Percentiles rank a stretch among this genome's conserved stretches.
phyloP scores from a whole-genome alignment of 2,797 vertebrate species.

The Sylvilagus floridanus region DNA sequence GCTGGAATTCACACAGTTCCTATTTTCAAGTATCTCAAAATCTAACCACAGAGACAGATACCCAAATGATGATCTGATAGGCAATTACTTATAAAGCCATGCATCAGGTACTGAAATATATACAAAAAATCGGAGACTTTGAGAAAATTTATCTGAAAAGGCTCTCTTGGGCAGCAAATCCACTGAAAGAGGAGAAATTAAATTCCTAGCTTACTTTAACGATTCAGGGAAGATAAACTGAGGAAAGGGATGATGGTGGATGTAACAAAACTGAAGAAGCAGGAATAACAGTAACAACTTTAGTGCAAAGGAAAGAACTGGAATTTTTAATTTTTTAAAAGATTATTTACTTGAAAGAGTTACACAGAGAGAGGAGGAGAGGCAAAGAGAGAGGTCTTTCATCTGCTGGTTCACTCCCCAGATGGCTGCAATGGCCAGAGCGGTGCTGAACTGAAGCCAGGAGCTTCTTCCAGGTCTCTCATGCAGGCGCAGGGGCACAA shows the following conservation, averaged over 20 bases:
- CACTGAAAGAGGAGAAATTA: background rate
- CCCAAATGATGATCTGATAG: background rate
- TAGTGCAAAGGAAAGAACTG: background rate
- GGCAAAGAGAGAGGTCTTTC: too few species aligned
- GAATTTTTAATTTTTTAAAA: background rate
- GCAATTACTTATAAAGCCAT: background rate
- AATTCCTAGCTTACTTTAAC: background rate
- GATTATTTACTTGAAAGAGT: too few species aligned
- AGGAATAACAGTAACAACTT: background rate
- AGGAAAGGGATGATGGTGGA: too few species aligned
- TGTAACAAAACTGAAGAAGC: background rate
- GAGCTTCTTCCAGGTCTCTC: too few species aligned
- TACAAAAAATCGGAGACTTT: background rate
- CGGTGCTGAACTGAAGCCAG: too few species aligned
- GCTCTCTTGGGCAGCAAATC: background rate
- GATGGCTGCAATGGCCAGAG: too few species aligned
- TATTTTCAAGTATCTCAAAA: background rate
- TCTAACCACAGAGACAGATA: background rate
- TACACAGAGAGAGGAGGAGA: too few species aligned
- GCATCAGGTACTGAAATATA: background rate
- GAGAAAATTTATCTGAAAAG: background rate
- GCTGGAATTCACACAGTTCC: background rate
- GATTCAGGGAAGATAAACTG: background rate
- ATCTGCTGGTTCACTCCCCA: too few species aligned
- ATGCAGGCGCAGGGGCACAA: too few species aligned